These are phyloP conservation scores for Probaryconus sp. DNA, from an alignment of 1,140 invertebrate species.

Conservation along the genomic window DNA sequence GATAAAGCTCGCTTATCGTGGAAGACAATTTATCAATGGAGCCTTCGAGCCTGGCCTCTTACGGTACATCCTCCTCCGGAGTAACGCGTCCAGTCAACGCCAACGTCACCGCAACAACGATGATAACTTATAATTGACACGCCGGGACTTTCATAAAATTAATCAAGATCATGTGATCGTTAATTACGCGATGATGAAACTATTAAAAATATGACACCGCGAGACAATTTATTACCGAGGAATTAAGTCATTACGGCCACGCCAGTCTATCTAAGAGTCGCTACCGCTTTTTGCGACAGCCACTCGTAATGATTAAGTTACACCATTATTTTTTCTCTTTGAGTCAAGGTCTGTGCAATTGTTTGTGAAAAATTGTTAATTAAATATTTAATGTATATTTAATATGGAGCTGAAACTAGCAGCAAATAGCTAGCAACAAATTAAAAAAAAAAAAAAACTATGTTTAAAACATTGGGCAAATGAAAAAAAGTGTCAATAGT, in stretches of 20 bases:
- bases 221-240: constrained; percentile 36
- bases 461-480: no score
- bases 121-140: constrained; percentile 45
- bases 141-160: constrained; percentile 34
- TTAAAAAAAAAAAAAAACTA: no score
- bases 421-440: no score
- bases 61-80: constrained; percentile 28
- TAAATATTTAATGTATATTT: no score
- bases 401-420: no score
- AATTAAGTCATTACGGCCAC: constrained; percentile 49
- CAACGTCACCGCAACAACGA: constrained; percentile 26
- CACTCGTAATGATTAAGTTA: no score
- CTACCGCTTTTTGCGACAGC: no score
- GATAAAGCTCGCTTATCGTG: constrained; percentile 24
- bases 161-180: constrained; percentile 44
- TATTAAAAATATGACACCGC: constrained; percentile 29
- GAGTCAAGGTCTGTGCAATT: no score
- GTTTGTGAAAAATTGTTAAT: no score
- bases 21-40: constrained; percentile 41
- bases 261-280: no score
- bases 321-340: no score
- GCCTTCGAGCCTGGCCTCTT: constrained; percentile 8
- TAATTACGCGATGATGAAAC: constrained; percentile 36
- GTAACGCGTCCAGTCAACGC: not conserved
- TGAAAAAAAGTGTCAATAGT: no score